Base-by-base conservation (phyloP, 2,113 vertebrate genomes). In the Pelecanoides urinatrix region DNA sequence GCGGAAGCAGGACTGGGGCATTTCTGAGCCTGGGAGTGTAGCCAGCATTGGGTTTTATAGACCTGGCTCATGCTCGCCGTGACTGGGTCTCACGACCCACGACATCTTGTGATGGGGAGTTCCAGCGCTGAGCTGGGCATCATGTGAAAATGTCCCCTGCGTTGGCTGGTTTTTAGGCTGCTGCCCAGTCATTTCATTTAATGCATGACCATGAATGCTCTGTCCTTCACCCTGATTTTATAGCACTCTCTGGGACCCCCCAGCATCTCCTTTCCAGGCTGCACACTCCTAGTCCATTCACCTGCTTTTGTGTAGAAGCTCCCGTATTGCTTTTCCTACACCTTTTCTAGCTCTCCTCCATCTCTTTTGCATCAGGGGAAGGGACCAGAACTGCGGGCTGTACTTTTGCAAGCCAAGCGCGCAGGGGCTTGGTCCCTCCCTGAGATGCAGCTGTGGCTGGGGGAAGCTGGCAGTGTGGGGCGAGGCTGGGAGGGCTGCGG, bases 131-230 rank as follows among this genome's bases (percentile, higher is more conserved):
- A 86, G 29, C 38, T 63, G 56, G 49, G 22, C 36, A 74, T 70
- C 23, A 5, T 1, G 1, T 1, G 4, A 21, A 90, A 53, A 77
- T 0, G 0, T 47, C 16, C 25, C 40, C n/a, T 4, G 0, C 1
- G 2, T 18, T 16, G 11, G 13, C 21, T 83, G 45, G 0, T 50
- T 81, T 84, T 72, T 30, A 88, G 47, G 11, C 27, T 75, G 73
- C 52, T 90, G n/a, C 26, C 65, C 59, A 23, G 25, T 53, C 0
- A 1, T 66, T 88, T 94, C 5, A 20, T 56, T 65, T 88, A 49
- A 32, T 77, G 26, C 18, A 0, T 78, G 30, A 47, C 25, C 13
- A 9, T 13, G 52, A 65, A 42, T 38, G 42, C 61, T 63, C 71
- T 52, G 30, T 83, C 53, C 36, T 42, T 67, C 32, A 6, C 38